A percentile compares a stretch with the other conserved stretches of the same genome.
These are phyloP conservation scores for Muntiacus reevesi DNA, from an alignment of 2,113 vertebrate genomes.

Conservation along the genomic window DNA sequence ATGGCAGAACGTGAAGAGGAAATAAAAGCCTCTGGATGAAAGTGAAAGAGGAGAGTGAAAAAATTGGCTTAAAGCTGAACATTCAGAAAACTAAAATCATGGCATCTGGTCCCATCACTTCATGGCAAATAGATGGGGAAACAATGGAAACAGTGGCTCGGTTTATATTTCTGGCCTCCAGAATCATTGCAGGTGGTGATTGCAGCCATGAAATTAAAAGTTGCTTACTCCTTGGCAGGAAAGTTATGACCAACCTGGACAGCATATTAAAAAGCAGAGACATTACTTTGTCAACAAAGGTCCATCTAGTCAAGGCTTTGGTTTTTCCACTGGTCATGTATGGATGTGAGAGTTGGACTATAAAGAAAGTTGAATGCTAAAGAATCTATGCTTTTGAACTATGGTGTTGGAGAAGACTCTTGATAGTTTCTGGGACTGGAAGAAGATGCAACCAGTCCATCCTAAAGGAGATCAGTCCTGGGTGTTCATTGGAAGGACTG, in stretches of 20 bases:
- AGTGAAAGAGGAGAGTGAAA: background rate
- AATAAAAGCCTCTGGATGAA: background rate
- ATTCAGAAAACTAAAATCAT: background rate
- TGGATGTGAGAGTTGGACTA: background rate
- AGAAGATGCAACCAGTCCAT: background rate
- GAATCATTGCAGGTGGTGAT: background rate
- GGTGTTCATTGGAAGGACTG: background rate
- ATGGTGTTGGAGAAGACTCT: background rate
- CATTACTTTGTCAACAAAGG: background rate
- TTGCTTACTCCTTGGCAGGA: background rate
- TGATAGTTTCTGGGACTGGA: background rate
- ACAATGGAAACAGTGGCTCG: background rate
- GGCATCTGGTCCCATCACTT: background rate
- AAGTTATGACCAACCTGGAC: background rate
- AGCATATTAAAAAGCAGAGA: background rate
- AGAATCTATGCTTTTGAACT: background rate
- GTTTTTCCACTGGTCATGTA: background rate
- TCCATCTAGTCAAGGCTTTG: background rate
- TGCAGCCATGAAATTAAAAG: background rate
- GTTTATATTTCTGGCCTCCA: rapidly evolving
- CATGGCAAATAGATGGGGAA: background rate
- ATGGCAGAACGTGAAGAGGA: background rate
- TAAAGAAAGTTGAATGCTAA: background rate
- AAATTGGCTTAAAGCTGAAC: background rate
- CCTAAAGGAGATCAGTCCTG: background rate